Percentiles rank a stretch among this genome's conserved stretches.
These are phyloP conservation scores for Corvus cornix DNA, from an alignment of 2,113 vertebrate species.

Conservation along the genomic window DNA sequence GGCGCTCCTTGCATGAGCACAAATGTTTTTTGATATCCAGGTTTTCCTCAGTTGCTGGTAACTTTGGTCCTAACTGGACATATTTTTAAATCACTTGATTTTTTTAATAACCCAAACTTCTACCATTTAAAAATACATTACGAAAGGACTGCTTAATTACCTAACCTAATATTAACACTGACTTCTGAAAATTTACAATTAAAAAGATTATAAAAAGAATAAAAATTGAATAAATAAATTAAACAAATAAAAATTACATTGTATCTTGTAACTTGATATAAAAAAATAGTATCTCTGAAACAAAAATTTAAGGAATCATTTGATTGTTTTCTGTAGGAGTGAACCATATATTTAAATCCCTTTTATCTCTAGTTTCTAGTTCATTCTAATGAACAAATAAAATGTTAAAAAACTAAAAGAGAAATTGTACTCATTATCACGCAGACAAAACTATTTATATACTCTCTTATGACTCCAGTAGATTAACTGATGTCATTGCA, in stretches of 20 bases:
- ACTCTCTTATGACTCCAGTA: background rate
- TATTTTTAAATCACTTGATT: background rate
- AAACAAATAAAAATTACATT: background rate
- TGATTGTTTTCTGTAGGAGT: background rate
- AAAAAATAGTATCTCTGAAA: background rate
- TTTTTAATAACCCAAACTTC: background rate
- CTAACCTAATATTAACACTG: background rate
- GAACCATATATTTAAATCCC: background rate
- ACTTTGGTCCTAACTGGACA: background rate
- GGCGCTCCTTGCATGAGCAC: background rate
- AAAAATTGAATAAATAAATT: background rate
- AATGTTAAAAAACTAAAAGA: background rate
- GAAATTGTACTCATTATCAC: background rate
- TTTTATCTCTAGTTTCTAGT: background rate
- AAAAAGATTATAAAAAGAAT: background rate
- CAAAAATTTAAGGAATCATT: background rate
- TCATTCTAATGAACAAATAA: background rate
- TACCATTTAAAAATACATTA: background rate
- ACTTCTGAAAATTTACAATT: background rate
- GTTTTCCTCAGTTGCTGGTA: background rate
- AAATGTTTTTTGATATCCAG: background rate
- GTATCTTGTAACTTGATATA: background rate
- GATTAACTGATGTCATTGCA: background rate
- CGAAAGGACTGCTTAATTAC: background rate
- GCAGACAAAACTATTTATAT: background rate